These are phyloP conservation scores for Chironomus tepperi DNA, from an alignment of 1,140 invertebrate species.

Conservation along the genomic window DNA sequence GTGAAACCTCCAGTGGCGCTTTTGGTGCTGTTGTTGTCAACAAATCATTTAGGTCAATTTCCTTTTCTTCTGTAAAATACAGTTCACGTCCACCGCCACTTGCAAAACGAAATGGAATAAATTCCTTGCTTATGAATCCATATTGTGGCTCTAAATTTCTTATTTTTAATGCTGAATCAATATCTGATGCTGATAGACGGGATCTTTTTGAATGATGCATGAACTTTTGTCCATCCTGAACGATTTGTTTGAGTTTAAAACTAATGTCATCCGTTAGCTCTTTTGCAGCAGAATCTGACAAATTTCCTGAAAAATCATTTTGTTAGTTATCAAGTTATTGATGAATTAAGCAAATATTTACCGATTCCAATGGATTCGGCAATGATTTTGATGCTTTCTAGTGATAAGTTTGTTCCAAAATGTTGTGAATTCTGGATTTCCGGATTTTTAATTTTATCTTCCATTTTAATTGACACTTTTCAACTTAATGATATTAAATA, in stretches of 20 bases:
- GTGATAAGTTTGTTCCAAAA: constrained; percentile 64
- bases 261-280: constrained; percentile 88
- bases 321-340: background rate
- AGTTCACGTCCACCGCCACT: constrained; percentile 90
- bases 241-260: constrained; percentile 75
- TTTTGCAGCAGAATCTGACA: constrained; percentile 87
- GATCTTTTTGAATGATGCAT: constrained; percentile 84
- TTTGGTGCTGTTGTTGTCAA: constrained; percentile 70
- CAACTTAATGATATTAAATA: too few relatives aligned
- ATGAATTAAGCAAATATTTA: constrained; percentile 42
- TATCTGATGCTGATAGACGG: constrained; percentile 71
- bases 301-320: constrained; percentile 42
- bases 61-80: constrained; percentile 95
- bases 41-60: constrained; percentile 84
- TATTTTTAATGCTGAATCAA: constrained; percentile 80
- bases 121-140: constrained; percentile 80
- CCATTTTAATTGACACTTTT: background rate
- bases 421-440: background rate
- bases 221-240: constrained; percentile 91
- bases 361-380: constrained; percentile 73
- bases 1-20: constrained; percentile 64
- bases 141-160: constrained; percentile 94
- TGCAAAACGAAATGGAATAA: constrained; percentile 89
- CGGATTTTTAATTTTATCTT: background rate
- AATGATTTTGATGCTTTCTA: constrained; percentile 89